Evolutionary conservation across 2,797 vertebrate species (phyloP).

Genomic region (Margarornis squamiger): DNA sequence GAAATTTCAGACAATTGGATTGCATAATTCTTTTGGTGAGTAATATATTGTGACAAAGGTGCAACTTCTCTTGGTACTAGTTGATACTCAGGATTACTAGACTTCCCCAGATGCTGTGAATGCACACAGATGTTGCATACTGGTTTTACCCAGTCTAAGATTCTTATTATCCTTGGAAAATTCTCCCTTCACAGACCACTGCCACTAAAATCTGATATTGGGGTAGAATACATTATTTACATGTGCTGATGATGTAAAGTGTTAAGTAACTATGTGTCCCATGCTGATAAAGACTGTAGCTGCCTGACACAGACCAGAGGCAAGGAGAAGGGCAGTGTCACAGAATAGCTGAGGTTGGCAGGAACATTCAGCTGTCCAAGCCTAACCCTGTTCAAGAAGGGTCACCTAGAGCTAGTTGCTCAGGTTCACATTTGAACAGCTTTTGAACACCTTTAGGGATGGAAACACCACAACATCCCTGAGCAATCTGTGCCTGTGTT

Average conservation of each 20-base stretch:
- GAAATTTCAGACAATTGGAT: background rate
- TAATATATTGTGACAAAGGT: background rate
- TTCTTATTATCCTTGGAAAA: background rate
- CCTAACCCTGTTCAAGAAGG: fast-evolving
- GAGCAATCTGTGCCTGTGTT: too few species aligned
- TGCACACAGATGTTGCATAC: fast-evolving
- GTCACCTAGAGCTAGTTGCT: background rate
- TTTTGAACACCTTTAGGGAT: background rate
- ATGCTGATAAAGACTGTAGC: background rate
- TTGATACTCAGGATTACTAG: background rate
- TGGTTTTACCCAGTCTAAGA: background rate
- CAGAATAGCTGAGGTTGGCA: background rate
- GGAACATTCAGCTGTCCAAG: background rate
- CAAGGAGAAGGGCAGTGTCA: background rate
- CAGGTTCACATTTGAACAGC: background rate
- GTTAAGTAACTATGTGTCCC: background rate
- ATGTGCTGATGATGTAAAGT: background rate
- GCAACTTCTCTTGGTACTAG: background rate
- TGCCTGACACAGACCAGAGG: background rate
- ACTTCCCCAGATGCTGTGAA: background rate
- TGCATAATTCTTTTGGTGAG: background rate
- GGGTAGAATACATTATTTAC: background rate
- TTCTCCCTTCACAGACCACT: background rate
- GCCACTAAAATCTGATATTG: background rate
- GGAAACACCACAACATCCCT: background rate